Evolutionary conservation across 2,797 vertebrate species (phyloP).

Genomic region (Gallinago solitaria): DNA sequence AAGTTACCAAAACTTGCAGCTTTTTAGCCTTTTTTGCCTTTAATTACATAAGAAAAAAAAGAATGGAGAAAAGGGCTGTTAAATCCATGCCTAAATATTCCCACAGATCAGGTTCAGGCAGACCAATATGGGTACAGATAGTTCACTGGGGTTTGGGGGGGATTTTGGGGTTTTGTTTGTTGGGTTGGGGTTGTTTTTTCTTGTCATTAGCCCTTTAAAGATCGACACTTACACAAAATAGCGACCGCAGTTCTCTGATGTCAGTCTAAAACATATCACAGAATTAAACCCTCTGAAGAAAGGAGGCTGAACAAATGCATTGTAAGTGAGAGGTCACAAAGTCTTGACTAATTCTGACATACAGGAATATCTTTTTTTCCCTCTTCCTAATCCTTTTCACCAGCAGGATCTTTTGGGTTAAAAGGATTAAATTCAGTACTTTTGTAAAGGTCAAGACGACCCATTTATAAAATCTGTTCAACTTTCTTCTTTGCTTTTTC

Average conservation of each 20-base stretch:
- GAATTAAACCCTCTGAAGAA: background rate
- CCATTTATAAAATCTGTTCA: conserved; percentile 1
- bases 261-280: background rate
- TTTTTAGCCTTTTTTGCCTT: background rate
- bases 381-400: conserved; percentile 5
- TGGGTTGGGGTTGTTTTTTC: background rate
- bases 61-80: background rate
- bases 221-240: background rate
- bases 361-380: background rate
- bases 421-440: conserved; percentile 33
- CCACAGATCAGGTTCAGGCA: background rate
- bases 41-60: background rate
- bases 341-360: background rate
- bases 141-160: fast-evolving
- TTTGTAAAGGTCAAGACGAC: conserved; percentile 41
- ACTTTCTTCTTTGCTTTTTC: conserved; percentile 34
- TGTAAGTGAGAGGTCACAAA: background rate
- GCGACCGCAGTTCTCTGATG: background rate
- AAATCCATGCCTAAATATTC: background rate
- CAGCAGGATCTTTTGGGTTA: conserved; percentile 7
- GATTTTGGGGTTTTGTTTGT: background rate
- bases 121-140: background rate
- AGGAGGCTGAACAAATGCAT: background rate
- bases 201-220: background rate
- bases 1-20: background rate